Conservation (phyloP, 1,140 invertebrate species). For the Lutraria rhynchaena region DNA sequence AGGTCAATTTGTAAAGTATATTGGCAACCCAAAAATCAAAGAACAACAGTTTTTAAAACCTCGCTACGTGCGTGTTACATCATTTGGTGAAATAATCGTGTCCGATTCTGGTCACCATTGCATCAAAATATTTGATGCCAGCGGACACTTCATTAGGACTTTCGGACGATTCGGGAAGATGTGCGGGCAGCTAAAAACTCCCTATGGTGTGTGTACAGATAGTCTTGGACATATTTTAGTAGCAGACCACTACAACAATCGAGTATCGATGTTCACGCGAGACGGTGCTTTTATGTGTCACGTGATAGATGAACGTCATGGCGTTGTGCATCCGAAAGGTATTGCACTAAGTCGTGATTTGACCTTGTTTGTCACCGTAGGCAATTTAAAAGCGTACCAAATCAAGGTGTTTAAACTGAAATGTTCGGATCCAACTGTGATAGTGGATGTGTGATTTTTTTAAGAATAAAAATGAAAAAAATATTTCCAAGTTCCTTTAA, state of each 20-base stretch:
- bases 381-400: constrained; percentile 57
- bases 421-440: constrained; percentile 3
- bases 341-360: constrained; percentile 56
- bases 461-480: not conserved
- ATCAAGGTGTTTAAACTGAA: constrained; percentile 54
- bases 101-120: constrained; percentile 73
- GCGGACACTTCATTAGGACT: constrained; percentile 78
- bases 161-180: constrained; percentile 89
- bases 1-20: constrained; percentile 39
- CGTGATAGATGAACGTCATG: constrained; percentile 61
- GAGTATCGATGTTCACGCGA: constrained; percentile 79
- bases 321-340: constrained; percentile 64
- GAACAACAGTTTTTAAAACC: constrained; percentile 59
- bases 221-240: constrained; percentile 91
- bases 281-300: constrained; percentile 67
- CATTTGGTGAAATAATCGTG: constrained; percentile 65
- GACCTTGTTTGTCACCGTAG: constrained; percentile 52
- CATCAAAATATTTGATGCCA: constrained; percentile 68
- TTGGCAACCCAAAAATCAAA: constrained; percentile 12
- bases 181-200: constrained; percentile 90
- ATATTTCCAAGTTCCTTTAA: not conserved
- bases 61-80: constrained; percentile 60
- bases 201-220: constrained; percentile 94
- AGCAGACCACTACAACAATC: constrained; percentile 95
- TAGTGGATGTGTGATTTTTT: constrained; percentile 8